Evolutionary conservation across 2,113 vertebrate genomes (phyloP).

Genomic region (Peromyscus polionotus): DNA sequence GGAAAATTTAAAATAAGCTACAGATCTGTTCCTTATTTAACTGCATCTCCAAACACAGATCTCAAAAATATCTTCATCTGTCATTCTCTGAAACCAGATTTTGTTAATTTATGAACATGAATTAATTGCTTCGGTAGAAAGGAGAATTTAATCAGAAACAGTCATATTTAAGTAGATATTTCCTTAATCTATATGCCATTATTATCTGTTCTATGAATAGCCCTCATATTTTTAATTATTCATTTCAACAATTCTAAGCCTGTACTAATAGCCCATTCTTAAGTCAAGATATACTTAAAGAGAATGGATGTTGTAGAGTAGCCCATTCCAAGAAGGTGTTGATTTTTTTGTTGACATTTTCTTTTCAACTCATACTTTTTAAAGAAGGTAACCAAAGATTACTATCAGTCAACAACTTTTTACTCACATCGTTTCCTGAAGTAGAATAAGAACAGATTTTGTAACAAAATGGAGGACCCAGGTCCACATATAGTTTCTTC

Average conservation of each 20-base stretch:
- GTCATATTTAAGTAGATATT: background rate
- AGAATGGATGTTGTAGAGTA: background rate
- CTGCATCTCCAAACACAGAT: slow-evolving; percentile 68
- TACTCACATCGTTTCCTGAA: background rate
- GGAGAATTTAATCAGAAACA: background rate
- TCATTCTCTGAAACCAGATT: slow-evolving; percentile 20
- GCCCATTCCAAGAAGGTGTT: background rate
- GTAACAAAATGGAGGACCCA: background rate
- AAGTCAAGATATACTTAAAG: background rate
- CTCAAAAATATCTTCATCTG: slow-evolving; percentile 39
- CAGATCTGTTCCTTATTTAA: slow-evolving; percentile 51
- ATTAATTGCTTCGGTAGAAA: background rate
- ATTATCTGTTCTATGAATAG: background rate
- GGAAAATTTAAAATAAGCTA: slow-evolving; percentile 12
- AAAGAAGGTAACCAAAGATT: background rate
- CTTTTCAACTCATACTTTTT: background rate
- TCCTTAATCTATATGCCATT: background rate
- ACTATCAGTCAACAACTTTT: background rate
- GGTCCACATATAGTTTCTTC: background rate
- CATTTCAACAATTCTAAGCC: background rate
- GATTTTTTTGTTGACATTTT: background rate
- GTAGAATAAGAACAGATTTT: background rate
- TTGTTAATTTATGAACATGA: background rate
- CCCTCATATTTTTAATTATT: background rate
- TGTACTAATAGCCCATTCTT: background rate